Evolutionary conservation across 2,888 invertebrate genomes (phyloP).

Genomic region (Piscicola geometra): DNA sequence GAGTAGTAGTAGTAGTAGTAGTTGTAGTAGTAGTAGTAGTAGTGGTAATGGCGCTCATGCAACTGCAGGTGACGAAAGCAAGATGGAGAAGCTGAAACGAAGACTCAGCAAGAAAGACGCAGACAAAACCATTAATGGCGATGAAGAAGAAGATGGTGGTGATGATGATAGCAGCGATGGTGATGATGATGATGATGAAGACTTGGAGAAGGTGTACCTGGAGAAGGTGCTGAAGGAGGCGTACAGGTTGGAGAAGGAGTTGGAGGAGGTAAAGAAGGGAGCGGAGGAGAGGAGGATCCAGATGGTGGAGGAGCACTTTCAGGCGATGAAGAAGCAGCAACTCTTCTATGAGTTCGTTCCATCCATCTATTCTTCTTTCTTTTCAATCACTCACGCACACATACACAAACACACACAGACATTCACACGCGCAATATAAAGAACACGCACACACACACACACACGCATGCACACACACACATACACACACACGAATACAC

Average conservation of each 20-base stretch:
- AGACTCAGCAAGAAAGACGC: not conserved
- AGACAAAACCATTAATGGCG: not conserved
- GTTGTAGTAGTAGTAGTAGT: not conserved
- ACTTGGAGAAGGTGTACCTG: not conserved
- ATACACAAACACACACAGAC: not conserved
- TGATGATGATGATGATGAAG: not conserved
- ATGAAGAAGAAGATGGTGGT: not conserved
- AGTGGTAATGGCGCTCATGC: not conserved
- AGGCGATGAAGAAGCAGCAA: conserved; percentile 14
- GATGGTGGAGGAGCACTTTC: not conserved
- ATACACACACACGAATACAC: conserved; percentile 22
- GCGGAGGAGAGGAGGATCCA: not conserved
- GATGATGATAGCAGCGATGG: not conserved
- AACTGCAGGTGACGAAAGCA: too few species aligned
- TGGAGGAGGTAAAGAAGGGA: conserved; percentile 7
- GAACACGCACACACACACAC: not conserved
- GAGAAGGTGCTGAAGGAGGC: not conserved
- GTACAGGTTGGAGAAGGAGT: not conserved
- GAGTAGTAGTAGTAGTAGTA: too few species aligned
- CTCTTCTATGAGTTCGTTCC: conserved; percentile 10
- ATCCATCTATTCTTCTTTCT: not conserved
- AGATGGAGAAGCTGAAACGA: not conserved
- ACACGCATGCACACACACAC: not conserved
- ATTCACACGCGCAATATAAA: not conserved
- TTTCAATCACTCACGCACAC: not conserved